Conservation (phyloP, 1,140 invertebrate genomes). For the Calephelis virginiensis region DNA sequence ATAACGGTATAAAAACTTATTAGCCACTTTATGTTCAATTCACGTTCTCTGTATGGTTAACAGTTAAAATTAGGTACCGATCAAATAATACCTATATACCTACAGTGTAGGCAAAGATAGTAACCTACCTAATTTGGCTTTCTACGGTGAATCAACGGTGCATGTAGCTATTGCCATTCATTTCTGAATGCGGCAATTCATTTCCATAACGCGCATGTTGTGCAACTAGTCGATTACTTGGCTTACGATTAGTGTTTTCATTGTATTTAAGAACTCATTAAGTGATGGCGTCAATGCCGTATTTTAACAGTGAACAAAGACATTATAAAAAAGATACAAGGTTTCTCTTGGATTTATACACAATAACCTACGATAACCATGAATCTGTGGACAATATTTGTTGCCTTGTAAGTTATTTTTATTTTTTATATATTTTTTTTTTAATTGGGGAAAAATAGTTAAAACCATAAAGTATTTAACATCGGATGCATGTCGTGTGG, state of each 20-base stretch:
- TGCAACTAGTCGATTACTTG: slow-evolving; percentile 29
- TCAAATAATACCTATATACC: slow-evolving; percentile 33
- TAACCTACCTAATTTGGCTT: slow-evolving; percentile 46
- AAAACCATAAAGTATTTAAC: slow-evolving; percentile 39
- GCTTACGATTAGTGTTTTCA: slow-evolving; percentile 11
- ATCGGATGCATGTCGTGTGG: slow-evolving; percentile 23
- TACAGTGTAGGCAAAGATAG: too few species aligned
- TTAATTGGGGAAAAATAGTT: slow-evolving; percentile 5
- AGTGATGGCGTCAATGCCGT: slow-evolving; percentile 73
- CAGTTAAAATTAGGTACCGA: slow-evolving; percentile 60
- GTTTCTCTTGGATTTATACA: slow-evolving; percentile 90
- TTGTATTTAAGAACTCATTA: slow-evolving; percentile 22
- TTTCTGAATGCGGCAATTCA: slow-evolving; percentile 28
- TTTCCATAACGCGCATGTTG: slow-evolving; percentile 31
- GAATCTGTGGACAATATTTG: slow-evolving; percentile 83
- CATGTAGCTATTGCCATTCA: slow-evolving; percentile 29
- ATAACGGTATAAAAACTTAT: slow-evolving; percentile 58
- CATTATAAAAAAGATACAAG: slow-evolving; percentile 92
- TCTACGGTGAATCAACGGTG: slow-evolving; percentile 72
- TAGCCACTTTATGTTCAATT: slow-evolving; percentile 41
- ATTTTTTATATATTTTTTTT: slow-evolving; percentile 23
- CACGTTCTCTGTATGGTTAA: slow-evolving; percentile 61
- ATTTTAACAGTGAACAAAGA: slow-evolving; percentile 79
- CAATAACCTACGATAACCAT: slow-evolving; percentile 89
- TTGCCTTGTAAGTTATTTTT: slow-evolving; percentile 64